Conservation (phyloP, 2,797 vertebrate genomes). For the Microtus agrestis region DNA sequence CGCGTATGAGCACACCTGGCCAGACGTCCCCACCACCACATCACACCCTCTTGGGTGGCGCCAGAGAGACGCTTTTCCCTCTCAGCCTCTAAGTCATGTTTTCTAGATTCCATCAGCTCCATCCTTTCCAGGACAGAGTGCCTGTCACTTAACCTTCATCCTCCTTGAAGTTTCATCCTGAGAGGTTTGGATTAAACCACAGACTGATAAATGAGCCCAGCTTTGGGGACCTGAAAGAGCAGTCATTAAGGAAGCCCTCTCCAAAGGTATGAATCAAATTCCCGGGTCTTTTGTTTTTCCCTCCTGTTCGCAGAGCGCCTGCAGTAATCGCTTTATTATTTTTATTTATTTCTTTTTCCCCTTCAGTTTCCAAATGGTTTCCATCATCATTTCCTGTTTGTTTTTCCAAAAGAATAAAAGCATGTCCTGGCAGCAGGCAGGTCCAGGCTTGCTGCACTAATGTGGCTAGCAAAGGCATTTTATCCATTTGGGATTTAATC, state of each 20-base stretch:
- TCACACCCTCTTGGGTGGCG: conserved; percentile 64
- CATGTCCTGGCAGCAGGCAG: conserved; percentile 20
- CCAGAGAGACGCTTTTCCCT: conserved; percentile 63
- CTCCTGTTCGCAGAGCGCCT: conserved; percentile 46
- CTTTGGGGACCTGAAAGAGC: conserved; percentile 79
- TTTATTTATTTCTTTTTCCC: conserved; percentile 71
- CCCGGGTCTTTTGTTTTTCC: conserved; percentile 61
- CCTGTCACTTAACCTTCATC: conserved; percentile 85
- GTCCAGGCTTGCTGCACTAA: conserved; percentile 64
- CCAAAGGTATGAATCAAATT: conserved; percentile 81
- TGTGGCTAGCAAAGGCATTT: conserved; percentile 56
- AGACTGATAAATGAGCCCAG: conserved; percentile 80
- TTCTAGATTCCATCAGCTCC: conserved; percentile 72
- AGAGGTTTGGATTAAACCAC: conserved; percentile 82
- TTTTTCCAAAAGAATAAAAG: conserved; percentile 75
- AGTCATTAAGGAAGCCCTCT: conserved; percentile 82
- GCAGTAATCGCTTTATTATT: conserved; percentile 73
- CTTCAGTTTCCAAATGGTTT: conserved; percentile 74
- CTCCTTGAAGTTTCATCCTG: conserved; percentile 83
- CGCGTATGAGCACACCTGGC: conserved; percentile 19
- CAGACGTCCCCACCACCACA: background rate
- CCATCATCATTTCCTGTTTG: conserved; percentile 70
- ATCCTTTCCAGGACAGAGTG: conserved; percentile 66
- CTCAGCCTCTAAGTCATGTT: conserved; percentile 72
- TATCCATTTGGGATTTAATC: conserved; percentile 79